Percentiles rank a stretch among this genome's conserved stretches.
Evolutionary conservation across 2,113 vertebrate species (phyloP).

Genomic region (Anolis sagrei): DNA sequence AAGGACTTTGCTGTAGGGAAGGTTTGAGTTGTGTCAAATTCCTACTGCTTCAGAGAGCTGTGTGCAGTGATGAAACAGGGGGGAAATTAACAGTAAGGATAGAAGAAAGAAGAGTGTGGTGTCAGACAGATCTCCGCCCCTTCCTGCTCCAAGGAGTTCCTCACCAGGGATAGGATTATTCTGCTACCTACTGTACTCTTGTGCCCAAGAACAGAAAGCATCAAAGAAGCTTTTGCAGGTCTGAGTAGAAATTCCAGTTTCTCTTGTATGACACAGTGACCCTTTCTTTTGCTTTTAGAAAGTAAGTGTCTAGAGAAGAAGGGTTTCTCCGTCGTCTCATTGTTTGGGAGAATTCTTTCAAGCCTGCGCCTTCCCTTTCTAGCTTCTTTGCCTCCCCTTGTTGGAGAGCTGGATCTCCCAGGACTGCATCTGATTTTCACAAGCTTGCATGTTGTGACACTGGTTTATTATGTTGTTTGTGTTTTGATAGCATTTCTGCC

Average conservation of each 20-base stretch:
- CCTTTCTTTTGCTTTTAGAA: constrained; percentile 43
- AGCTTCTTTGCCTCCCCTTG: constrained; percentile 53
- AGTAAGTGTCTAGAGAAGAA: constrained; percentile 19
- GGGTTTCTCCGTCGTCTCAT: constrained; percentile 39
- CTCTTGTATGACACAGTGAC: constrained; percentile 39
- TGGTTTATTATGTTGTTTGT: constrained; percentile 50
- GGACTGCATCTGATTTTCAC: constrained; percentile 37
- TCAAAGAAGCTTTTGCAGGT: constrained; percentile 21
- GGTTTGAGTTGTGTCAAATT: constrained; percentile 54
- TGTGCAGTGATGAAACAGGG: constrained; percentile 35
- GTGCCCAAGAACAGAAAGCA: constrained; percentile 33
- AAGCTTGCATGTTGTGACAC: constrained; percentile 13
- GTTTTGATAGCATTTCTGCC: constrained; percentile 68
- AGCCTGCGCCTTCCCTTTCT: constrained; percentile 24
- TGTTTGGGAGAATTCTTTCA: constrained; percentile 51
- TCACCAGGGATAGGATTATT: constrained; percentile 28
- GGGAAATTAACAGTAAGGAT: constrained; percentile 44
- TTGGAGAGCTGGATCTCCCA: constrained; percentile 50
- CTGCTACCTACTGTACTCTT: constrained; percentile 44
- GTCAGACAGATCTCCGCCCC: constrained; percentile 41
- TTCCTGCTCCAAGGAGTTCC: constrained; percentile 34
- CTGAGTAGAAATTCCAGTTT: constrained; percentile 44
- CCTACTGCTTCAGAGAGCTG: constrained; percentile 45
- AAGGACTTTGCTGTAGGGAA: constrained; percentile 64
- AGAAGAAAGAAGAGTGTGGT: constrained; percentile 24